Conservation (phyloP, 2,888 invertebrate genomes). For the Melipona beecheii region DNA sequence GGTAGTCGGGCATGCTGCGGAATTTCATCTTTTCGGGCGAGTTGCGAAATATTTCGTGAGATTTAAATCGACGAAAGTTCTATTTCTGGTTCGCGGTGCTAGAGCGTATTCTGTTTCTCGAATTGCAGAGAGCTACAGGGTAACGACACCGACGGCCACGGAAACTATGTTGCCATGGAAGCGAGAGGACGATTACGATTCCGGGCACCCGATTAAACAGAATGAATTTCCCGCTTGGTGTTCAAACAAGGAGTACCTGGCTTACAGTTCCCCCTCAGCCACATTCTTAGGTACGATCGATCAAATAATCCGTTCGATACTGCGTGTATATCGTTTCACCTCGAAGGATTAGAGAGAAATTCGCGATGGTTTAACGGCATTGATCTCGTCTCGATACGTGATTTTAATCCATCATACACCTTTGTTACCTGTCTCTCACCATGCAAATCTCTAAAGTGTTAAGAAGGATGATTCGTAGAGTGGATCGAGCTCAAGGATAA, state of each 20-base stretch:
- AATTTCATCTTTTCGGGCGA: not conserved
- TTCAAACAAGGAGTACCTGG: conserved; percentile 96
- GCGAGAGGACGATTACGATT: conserved; percentile 90
- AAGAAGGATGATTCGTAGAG: not conserved
- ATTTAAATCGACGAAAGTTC: no score
- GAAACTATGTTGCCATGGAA: conserved; percentile 97
- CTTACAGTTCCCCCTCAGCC: conserved; percentile 95
- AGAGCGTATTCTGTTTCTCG: not conserved
- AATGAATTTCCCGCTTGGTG: conserved; percentile 98
- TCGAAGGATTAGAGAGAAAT: not conserved
- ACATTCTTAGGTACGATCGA: conserved; percentile 92
- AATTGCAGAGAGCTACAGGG: conserved; percentile 88
- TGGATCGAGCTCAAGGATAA: not conserved
- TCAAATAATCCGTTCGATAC: no score
- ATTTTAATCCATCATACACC: not conserved
- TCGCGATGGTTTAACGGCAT: not conserved
- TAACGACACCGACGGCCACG: conserved; percentile 94
- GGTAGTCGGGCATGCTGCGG: not conserved
- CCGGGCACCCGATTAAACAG: conserved; percentile 88
- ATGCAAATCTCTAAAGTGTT: not conserved
- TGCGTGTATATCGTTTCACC: not conserved
- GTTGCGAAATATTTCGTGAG: not conserved
- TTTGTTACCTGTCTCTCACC: not conserved
- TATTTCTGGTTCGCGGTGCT: no score
- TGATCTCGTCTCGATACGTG: conserved; percentile 13